Evolutionary conservation across 2,888 invertebrate genomes (phyloP).

Genomic region (Pherbina coryleti): DNA sequence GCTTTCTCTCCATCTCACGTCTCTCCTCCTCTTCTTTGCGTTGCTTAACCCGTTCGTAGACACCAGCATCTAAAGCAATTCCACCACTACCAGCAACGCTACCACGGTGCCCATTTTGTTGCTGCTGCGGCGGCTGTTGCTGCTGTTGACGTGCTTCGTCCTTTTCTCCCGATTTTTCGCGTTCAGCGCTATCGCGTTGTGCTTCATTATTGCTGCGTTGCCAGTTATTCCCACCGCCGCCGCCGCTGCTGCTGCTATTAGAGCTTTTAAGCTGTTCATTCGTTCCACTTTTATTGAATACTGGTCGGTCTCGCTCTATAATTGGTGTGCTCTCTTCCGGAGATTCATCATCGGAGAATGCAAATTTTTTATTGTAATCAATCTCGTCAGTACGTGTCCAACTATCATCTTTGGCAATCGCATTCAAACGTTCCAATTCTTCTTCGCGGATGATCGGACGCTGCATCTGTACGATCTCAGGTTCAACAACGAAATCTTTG

Average conservation of each 20-base stretch:
- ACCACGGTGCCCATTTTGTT: slow-evolving; percentile 66
- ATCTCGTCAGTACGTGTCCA: slow-evolving; percentile 95
- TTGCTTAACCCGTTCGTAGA: slow-evolving; percentile 85
- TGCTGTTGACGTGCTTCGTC: slow-evolving; percentile 65
- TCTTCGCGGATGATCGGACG: slow-evolving; percentile 94
- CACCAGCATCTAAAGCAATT: slow-evolving; percentile 76
- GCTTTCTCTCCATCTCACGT: slow-evolving; percentile 77
- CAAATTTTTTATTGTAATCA: slow-evolving; percentile 93
- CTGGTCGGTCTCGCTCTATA: slow-evolving; percentile 53
- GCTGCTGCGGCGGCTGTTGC: slow-evolving; percentile 35
- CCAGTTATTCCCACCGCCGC: slow-evolving; percentile 44
- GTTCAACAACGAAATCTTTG: slow-evolving; percentile 67
- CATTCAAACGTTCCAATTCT: slow-evolving; percentile 91
- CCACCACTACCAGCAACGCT: slow-evolving; percentile 53
- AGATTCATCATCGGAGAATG: slow-evolving; percentile 93
- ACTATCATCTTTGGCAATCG: slow-evolving; percentile 88
- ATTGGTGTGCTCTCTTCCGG: slow-evolving; percentile 56
- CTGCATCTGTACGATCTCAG: slow-evolving; percentile 77
- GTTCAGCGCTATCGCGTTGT: slow-evolving; percentile 48
- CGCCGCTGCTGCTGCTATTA: slow-evolving; percentile 46
- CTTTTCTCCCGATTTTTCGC: slow-evolving; percentile 51
- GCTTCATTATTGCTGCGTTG: slow-evolving; percentile 48
- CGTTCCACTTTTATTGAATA: slow-evolving; percentile 48
- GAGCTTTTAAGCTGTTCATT: slow-evolving; percentile 54
- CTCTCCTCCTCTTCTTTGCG: slow-evolving; percentile 92